Conservation (phyloP, 2,113 vertebrate species). For the Aptenodytes forsteri region DNA sequence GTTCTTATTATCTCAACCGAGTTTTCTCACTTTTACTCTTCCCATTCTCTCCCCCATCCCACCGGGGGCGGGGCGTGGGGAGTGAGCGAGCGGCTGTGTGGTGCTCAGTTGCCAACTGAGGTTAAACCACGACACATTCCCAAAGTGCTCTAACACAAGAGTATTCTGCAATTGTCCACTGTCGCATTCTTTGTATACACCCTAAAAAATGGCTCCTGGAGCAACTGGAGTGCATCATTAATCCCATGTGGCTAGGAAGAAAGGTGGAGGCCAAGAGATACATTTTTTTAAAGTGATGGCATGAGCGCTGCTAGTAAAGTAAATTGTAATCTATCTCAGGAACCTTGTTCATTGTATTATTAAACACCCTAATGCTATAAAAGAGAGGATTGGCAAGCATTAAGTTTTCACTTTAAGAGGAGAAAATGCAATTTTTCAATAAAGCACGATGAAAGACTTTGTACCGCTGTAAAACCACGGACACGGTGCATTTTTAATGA, state of each 20-base stretch:
- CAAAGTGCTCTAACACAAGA: no score
- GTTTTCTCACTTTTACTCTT: no score
- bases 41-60: no score
- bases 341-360: background rate
- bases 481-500: accelerated
- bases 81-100: no score
- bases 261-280: no score
- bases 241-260: background rate
- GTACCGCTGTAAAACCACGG: accelerated
- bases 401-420: background rate
- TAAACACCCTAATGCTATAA: background rate
- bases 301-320: accelerated
- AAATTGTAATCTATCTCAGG: background rate
- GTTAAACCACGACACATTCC: background rate
- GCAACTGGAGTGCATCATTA: background rate
- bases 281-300: background rate
- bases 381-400: background rate
- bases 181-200: background rate
- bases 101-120: no score
- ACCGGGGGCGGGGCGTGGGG: no score
- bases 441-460: accelerated
- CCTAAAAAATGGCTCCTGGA: accelerated
- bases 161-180: background rate
- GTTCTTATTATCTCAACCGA: no score
- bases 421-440: background rate